Percentiles rank a stretch among this genome's conserved stretches.
Evolutionary conservation across 2,113 vertebrate species (phyloP).

Genomic region (Notiomystis cincta): DNA sequence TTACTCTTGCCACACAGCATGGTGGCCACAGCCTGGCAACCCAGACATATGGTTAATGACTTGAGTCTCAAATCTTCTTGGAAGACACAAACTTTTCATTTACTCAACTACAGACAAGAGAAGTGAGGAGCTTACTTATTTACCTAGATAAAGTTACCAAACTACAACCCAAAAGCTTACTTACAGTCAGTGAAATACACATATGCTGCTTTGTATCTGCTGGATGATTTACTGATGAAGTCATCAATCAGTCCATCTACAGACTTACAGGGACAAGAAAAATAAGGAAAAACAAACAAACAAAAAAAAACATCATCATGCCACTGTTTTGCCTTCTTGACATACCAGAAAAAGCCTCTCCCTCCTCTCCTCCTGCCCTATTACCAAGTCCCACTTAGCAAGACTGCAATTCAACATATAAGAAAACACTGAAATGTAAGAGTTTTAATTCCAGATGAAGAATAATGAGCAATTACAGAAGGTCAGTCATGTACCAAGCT

Average conservation of each 20-base stretch:
- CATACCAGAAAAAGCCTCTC: not conserved
- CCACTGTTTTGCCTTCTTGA: not conserved
- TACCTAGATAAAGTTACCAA: not conserved
- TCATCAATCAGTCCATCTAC: slow-evolving; percentile 89
- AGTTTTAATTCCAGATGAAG: not conserved
- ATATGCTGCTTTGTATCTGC: slow-evolving; percentile 91
- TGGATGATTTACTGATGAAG: slow-evolving; percentile 82
- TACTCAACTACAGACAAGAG: not conserved
- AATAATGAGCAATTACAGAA: not conserved
- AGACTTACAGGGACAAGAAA: slow-evolving; percentile 71
- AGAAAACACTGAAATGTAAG: not conserved
- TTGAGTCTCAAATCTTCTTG: not conserved
- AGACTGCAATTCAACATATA: not conserved
- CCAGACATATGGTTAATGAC: not conserved
- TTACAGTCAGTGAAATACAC: slow-evolving; percentile 98
- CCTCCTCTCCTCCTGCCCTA: not conserved
- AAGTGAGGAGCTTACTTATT: not conserved
- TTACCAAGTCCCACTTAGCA: not conserved
- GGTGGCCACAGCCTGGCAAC: not conserved
- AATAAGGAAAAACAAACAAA: not conserved
- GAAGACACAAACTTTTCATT: not conserved
- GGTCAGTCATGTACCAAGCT: not conserved
- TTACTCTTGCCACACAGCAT: not conserved
- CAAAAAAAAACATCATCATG: not conserved
- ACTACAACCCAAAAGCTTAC: slow-evolving; percentile 56